Evolutionary conservation across 2,888 invertebrate species (phyloP).

Genomic region (Pheosia tremula): DNA sequence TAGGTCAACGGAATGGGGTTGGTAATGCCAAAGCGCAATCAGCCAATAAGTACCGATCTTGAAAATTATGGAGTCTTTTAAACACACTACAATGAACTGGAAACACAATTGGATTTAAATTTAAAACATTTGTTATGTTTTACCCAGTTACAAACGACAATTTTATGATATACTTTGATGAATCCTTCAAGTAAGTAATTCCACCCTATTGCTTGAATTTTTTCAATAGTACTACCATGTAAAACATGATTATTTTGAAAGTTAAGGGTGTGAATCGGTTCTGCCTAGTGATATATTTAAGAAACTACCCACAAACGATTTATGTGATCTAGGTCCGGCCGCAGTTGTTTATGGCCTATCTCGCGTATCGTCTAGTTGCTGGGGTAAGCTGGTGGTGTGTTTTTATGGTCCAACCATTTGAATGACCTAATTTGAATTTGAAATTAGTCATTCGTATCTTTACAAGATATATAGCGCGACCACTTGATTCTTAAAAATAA

Average conservation of each 20-base stretch:
- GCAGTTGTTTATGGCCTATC: slow-evolving; percentile 29
- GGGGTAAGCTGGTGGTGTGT: slow-evolving; percentile 7
- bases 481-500: no score
- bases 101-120: no score
- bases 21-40: slow-evolving; percentile 65
- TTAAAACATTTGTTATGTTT: no score
- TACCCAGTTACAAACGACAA: no score
- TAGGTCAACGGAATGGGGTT: slow-evolving; percentile 76
- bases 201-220: no score
- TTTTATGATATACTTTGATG: no score
- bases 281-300: slow-evolving; percentile 17
- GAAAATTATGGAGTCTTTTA: slow-evolving; percentile 36
- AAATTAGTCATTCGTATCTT: neutral
- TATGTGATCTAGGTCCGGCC: slow-evolving; percentile 26
- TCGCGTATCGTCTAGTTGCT: slow-evolving; percentile 9
- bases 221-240: no score
- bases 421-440: neutral
- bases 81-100: no score
- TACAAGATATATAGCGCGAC: neutral
- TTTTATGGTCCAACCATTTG: slow-evolving; percentile 3
- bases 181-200: no score
- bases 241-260: slow-evolving; percentile 41
- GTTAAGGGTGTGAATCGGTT: slow-evolving; percentile 30
- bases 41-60: slow-evolving; percentile 53
- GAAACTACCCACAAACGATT: slow-evolving; percentile 17